A percentile compares a stretch with the other conserved stretches of the same genome.
Evolutionary conservation across 2,888 invertebrate species (phyloP).

Genomic region (Tortricodes alternella): DNA sequence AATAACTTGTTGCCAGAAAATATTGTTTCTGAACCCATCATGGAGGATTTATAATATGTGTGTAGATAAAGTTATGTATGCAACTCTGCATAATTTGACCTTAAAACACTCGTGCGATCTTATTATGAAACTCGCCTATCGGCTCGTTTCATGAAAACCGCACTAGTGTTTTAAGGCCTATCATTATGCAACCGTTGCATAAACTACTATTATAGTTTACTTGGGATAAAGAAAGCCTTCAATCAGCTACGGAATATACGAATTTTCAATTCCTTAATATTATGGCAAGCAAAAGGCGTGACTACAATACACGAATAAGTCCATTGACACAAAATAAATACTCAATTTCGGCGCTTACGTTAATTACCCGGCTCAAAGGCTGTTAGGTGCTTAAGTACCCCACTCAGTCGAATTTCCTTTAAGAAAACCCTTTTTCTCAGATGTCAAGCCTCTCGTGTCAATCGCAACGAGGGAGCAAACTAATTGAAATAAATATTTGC

Average conservation of each 20-base stretch:
- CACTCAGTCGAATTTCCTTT: constrained; percentile 61
- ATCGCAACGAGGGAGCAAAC: constrained; percentile 57
- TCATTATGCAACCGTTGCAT: too few relatives aligned
- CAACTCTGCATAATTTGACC: too few relatives aligned
- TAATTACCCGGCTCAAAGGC: constrained; percentile 67
- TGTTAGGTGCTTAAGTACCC: constrained; percentile 53
- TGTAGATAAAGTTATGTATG: too few relatives aligned
- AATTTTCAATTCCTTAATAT: constrained; percentile 8
- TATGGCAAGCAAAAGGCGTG: constrained; percentile 13
- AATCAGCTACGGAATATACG: background rate
- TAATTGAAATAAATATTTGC: constrained; percentile 80
- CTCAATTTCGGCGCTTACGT: constrained; percentile 56
- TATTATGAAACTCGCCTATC: too few relatives aligned
- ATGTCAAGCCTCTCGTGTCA: constrained; percentile 75
- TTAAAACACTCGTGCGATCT: too few relatives aligned
- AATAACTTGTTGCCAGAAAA: too few relatives aligned
- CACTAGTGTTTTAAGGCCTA: too few relatives aligned
- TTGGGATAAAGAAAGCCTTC: background rate
- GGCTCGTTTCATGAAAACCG: too few relatives aligned
- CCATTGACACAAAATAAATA: constrained; percentile 42
- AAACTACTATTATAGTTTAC: too few relatives aligned
- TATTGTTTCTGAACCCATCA: too few relatives aligned
- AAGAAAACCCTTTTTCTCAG: constrained; percentile 69
- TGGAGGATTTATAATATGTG: too few relatives aligned
- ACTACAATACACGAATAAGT: constrained; percentile 18